These are phyloP conservation scores for Glaucidium brasilianum DNA, from an alignment of 2,113 vertebrate genomes.

Conservation along the genomic window DNA sequence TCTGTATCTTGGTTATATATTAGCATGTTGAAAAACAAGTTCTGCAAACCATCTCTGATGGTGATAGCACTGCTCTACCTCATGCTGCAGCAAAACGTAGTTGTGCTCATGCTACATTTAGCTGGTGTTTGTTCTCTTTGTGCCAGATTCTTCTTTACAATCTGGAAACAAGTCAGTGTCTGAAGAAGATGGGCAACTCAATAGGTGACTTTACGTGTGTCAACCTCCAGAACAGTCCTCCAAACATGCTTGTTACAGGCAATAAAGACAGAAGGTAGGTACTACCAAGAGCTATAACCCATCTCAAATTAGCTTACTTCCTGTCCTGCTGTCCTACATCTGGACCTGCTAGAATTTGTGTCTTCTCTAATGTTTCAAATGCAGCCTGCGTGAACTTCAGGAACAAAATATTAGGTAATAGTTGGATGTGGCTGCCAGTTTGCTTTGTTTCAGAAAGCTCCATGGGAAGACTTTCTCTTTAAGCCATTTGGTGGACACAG, in stretches of 20 bases:
- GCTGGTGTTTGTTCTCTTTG: not conserved
- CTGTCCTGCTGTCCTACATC: conserved; percentile 3
- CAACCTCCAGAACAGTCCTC: conserved; percentile 82
- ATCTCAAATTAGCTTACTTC: not conserved
- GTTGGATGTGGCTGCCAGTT: conserved; percentile 37
- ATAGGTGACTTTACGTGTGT: conserved; percentile 90
- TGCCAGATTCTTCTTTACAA: conserved; percentile 89
- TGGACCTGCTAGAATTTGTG: conserved; percentile 11
- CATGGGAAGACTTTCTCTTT: conserved; percentile 51
- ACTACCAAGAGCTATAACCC: not conserved
- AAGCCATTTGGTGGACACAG: conserved; percentile 76
- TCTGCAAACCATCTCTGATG: not conserved
- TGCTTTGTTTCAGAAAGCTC: conserved; percentile 58
- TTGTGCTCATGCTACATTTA: not conserved
- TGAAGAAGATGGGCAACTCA: conserved; percentile 81
- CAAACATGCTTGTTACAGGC: conserved; percentile 87
- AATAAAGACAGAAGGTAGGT: conserved; percentile 93
- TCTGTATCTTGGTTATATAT: not conserved
- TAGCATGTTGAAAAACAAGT: not conserved
- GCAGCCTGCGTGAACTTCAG: not conserved
- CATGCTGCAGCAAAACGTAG: rapidly evolving
- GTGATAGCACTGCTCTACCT: not conserved
- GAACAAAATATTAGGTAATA: conserved; percentile 65
- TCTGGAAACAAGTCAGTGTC: conserved; percentile 83
- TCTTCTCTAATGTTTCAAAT: not conserved